Evolutionary conservation across 2,113 vertebrate species (phyloP), one percentile per base, ranked within the genome.

Genomic region (Gadus chalcogrammus): DNA sequence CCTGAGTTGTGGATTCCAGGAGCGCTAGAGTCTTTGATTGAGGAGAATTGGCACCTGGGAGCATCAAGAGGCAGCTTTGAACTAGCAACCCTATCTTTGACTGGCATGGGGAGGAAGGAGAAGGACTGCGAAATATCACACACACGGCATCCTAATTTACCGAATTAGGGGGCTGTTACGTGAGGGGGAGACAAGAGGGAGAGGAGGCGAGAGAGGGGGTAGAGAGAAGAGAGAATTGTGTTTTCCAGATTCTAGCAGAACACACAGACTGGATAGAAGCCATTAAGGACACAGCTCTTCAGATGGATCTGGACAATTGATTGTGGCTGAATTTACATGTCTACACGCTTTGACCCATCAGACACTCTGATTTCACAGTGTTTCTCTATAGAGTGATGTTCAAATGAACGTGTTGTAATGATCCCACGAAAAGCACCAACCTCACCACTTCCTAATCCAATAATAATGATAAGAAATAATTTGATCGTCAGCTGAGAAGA

Each of bases 111-210:
- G 88, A 88, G 86, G 82, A 82, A 80, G 84, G n/a, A 48, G 42
- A 79, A 90, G 84, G 89, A 89, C 91, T 90, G 88, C 82, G 88
- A 89, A 89, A 87, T 87, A 69, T 89, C 90, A 89, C 89, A 91
- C 85, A 86, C 76, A 78, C 65, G 68, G 15, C 69, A 75, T 79
- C 84, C 82, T 85, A 80, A 89, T 91, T 91, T 90, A 70, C 80
- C 73, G 62, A 88, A 89, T 87, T 85, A 88, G 84, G 76, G 75
- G 42, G 72, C 73, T 82, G 78, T 85, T 84, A 87, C 80, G 82
- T 82, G 42, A 78, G 64, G 12, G 42, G 66, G 18, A 68, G 60
- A 13, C 42, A 13, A 48, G 42, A 48, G 42, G 1, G 42, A 48
- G 42, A 9, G 42, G 42, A 42, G 38, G 38, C 5, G 42, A 13